A percentile compares a stretch with the other conserved stretches of the same genome.
These are phyloP conservation scores for Chaitophorus viminalis DNA, from an alignment of 2,888 invertebrate species.

Conservation along the genomic window DNA sequence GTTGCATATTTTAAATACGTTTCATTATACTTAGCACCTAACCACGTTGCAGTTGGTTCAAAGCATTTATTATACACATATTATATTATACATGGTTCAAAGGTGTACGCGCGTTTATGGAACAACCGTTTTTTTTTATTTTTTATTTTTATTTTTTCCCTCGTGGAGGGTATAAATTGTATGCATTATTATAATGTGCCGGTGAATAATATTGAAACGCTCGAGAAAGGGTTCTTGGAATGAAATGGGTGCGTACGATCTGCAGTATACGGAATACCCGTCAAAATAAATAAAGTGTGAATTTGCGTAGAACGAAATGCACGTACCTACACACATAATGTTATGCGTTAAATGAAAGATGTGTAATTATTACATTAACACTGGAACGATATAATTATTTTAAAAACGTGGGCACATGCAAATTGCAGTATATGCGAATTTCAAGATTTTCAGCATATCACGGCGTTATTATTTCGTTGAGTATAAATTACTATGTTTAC, in stretches of 20 bases:
- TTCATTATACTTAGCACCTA: not conserved
- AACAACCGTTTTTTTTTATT: not conserved
- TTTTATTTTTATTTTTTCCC: not conserved
- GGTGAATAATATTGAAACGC: not conserved
- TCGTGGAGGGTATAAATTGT: not conserved
- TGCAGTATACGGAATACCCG: not conserved
- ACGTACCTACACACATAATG: not conserved
- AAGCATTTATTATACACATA: not conserved
- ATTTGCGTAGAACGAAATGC: not conserved
- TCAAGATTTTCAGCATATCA: not conserved
- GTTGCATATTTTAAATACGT: not conserved
- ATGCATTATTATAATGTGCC: not conserved
- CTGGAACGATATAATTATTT: no score
- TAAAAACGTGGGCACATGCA: no score
- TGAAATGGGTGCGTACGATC: not conserved
- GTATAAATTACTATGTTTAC: no score
- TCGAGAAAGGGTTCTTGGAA: slow-evolving; percentile 2
- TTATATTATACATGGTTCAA: not conserved
- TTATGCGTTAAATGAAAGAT: not conserved
- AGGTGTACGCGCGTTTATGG: no score
- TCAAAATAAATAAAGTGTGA: slow-evolving; percentile 8
- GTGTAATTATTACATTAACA: not conserved
- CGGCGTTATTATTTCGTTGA: no score
- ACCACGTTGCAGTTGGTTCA: no score
- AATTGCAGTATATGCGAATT: not conserved